Conservation (phyloP, 2,888 invertebrate species). For the Odontocolon sp. region DNA sequence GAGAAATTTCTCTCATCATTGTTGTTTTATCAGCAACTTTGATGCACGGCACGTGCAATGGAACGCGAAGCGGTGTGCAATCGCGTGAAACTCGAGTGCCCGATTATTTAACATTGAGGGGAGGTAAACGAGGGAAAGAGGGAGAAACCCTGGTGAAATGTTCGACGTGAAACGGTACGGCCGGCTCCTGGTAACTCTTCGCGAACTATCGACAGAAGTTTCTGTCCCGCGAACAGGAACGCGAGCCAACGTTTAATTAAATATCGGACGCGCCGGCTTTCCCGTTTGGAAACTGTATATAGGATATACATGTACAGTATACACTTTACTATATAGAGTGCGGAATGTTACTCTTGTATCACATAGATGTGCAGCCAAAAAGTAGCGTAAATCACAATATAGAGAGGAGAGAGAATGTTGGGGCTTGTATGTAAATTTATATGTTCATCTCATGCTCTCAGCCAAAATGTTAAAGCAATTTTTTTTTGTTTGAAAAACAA, state of each 20-base stretch:
- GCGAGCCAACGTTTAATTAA: constrained; percentile 71
- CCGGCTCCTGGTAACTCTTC: constrained; percentile 41
- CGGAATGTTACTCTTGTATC: too few species aligned
- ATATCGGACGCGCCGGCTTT: constrained; percentile 64
- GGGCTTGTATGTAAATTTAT: too few species aligned
- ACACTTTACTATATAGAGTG: too few species aligned
- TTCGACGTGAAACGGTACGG: constrained; percentile 39
- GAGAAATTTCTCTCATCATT: background rate
- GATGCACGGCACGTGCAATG: background rate
- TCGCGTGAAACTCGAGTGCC: background rate
- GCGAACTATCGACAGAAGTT: constrained; percentile 72
- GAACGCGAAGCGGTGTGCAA: background rate
- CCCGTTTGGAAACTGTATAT: constrained; percentile 11
- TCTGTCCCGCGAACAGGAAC: constrained; percentile 56
- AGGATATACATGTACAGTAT: background rate
- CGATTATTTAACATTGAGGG: background rate
- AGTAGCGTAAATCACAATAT: too few species aligned
- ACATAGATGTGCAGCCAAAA: too few species aligned
- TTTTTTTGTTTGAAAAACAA: too few species aligned
- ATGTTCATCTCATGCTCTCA: too few species aligned
- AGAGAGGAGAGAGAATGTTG: too few species aligned
- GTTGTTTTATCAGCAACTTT: constrained; percentile 8
- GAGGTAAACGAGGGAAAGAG: background rate
- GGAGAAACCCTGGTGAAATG: constrained; percentile 34
- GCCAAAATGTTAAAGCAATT: too few species aligned